These are phyloP conservation scores for Zosterops borbonicus DNA, from an alignment of 2,113 vertebrate genomes.

Conservation along the genomic window DNA sequence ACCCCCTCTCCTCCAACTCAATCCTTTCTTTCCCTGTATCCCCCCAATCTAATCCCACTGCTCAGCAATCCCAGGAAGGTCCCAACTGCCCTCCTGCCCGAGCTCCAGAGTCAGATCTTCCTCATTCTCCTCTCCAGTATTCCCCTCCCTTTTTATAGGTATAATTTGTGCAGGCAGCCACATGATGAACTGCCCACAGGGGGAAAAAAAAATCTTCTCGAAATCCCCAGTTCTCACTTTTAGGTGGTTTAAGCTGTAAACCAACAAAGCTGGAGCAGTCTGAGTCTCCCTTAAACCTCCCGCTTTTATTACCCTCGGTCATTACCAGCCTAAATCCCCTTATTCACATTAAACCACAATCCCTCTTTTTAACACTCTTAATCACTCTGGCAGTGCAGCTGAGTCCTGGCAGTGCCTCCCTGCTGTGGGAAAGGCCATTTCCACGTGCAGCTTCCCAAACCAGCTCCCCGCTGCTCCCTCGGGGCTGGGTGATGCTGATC, in stretches of 20 bases:
- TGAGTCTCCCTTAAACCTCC: not conserved
- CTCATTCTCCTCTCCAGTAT: not conserved
- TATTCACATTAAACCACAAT: not conserved
- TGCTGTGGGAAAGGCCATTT: not conserved
- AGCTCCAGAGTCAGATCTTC: not conserved
- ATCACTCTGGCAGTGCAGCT: not conserved
- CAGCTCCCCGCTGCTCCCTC: fast-evolving
- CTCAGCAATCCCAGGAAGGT: fast-evolving
- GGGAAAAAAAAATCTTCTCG: not conserved
- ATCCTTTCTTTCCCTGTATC: not conserved
- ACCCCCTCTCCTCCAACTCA: not conserved
- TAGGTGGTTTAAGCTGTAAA: not conserved
- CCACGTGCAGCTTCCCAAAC: fast-evolving
- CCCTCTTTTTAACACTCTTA: not conserved
- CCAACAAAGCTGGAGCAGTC: not conserved
- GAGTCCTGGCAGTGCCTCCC: not conserved
- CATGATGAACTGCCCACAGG: not conserved
- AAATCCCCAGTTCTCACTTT: not conserved
- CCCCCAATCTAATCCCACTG: not conserved
- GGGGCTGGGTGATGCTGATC: not conserved
- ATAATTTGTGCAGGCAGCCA: not conserved
- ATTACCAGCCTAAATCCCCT: not conserved
- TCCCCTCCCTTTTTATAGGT: not conserved
- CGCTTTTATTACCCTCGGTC: not conserved
- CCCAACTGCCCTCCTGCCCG: fast-evolving